A percentile compares a stretch with the other conserved stretches of the same genome.
phyloP scores from a whole-genome alignment of 1,140 invertebrate genomes.

The Lordiphosa collinella region DNA sequence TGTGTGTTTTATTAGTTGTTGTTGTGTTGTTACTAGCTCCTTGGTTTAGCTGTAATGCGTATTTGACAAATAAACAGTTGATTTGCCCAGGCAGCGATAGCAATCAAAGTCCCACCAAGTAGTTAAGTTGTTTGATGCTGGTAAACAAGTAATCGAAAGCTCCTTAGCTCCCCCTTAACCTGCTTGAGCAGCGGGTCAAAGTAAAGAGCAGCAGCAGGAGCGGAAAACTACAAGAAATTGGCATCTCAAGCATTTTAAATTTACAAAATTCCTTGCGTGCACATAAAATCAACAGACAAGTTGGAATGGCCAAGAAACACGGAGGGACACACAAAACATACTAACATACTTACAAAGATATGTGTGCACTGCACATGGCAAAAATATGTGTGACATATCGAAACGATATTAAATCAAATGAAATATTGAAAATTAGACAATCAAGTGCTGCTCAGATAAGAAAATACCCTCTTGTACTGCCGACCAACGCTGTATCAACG shows the following conservation, averaged over 20 bases:
- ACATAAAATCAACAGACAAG: slow-evolving; percentile 74
- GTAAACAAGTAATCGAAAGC: slow-evolving; percentile 71
- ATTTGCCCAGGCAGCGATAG: slow-evolving; percentile 58
- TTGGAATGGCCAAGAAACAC: slow-evolving; percentile 38
- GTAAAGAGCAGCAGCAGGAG: slow-evolving; percentile 29
- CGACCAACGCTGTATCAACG: too few relatives aligned
- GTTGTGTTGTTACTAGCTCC: slow-evolving; percentile 34
- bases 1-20: slow-evolving; percentile 59
- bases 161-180: slow-evolving; percentile 31
- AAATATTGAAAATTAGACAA: too few relatives aligned
- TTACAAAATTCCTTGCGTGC: slow-evolving; percentile 70
- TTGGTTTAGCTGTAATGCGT: slow-evolving; percentile 68
- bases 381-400: neutral
- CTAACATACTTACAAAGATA: neutral
- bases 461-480: too few relatives aligned
- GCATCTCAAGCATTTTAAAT: slow-evolving; percentile 71
- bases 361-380: neutral
- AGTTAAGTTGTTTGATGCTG: slow-evolving; percentile 74
- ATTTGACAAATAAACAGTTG: slow-evolving; percentile 78
- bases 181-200: slow-evolving; percentile 69
- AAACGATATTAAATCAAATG: too few relatives aligned
- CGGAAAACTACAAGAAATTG: slow-evolving; percentile 3
- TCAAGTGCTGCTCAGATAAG: too few relatives aligned
- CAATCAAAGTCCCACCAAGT: slow-evolving; percentile 62
- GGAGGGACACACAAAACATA: slow-evolving; percentile 7